Evolutionary conservation across 2,113 vertebrate genomes (phyloP), one percentile per base, ranked within the genome.

Genomic region (Steatornis caripensis): DNA sequence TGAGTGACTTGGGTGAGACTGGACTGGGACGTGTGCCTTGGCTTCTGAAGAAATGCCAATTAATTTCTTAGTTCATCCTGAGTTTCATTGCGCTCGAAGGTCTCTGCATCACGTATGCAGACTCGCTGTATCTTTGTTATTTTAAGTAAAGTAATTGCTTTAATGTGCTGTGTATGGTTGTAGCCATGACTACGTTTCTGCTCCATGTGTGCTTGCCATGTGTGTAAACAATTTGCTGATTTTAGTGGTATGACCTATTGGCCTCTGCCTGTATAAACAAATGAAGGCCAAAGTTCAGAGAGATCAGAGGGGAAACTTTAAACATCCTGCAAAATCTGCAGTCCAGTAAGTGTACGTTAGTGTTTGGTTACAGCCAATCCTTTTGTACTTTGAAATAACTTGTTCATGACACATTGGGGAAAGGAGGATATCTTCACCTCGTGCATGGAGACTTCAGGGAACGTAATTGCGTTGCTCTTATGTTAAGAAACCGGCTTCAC

Each of bases 231-330:
- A 5, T 83, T 96, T 94, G 92, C 95, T 97, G 95, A 74, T 95
- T 92, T 84, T 93, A 91, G 36, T 94, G 90, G 75, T 97, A 48
- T 84, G 95, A 94, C 95, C 96, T 94, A 7, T 76, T 92, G 78
- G 75, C 94, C 94, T 97, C 66, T 49, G 84, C 39, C 62, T 91
- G 74, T 92, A 61, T 96, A 97, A 98, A 98, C 97, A 98, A 97
- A 97, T 78, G 89, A 64, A 97, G 97, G 97, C 64, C 97, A 96
- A 96, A 98, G 97, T 97, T 93, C 96, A 97, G 87, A 97, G 96
- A 98, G 95, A 97, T 89, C 95, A 97, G 97, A 95, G 83, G 82
- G 55, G 84, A 85, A 94, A 88, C 90, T 95, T 71, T 93, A 96
- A 87, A 95, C 88, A 83, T 93, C 96, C 96, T 94, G 80, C 49